phyloP scores from a whole-genome alignment of 2,888 invertebrate genomes.

The Acanthoscelides obtectus region DNA sequence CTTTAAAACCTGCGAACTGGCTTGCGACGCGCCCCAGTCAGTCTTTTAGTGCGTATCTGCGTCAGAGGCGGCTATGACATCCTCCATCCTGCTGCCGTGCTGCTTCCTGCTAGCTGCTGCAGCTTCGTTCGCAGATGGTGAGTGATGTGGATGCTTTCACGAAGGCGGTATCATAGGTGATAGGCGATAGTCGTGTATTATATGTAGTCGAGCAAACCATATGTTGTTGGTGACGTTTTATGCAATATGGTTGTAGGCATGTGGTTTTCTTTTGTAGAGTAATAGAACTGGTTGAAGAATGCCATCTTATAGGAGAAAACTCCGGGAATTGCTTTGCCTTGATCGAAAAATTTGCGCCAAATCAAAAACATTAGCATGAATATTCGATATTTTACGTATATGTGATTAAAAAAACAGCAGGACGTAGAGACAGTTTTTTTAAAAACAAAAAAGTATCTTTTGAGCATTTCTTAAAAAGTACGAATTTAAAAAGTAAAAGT shows the following conservation, averaged over 20 bases:
- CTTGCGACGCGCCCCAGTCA: not conserved
- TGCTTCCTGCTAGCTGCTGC: not conserved
- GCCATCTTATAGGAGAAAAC: too few relatives aligned
- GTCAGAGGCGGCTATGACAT: not conserved
- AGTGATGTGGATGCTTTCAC: not conserved
- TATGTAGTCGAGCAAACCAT: not conserved
- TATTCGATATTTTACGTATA: too few relatives aligned
- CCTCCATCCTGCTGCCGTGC: not conserved
- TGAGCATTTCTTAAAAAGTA: too few relatives aligned
- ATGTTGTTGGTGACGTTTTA: not conserved
- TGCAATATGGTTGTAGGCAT: not conserved
- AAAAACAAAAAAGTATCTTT: too few relatives aligned
- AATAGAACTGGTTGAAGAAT: too few relatives aligned
- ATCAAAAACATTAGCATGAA: too few relatives aligned
- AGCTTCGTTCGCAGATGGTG: not conserved
- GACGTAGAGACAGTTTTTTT: too few relatives aligned
- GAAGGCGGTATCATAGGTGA: not conserved
- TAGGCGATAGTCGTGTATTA: not conserved
- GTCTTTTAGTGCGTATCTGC: not conserved
- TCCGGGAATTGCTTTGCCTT: too few relatives aligned
- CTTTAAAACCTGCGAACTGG: not conserved
- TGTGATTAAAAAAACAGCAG: too few relatives aligned
- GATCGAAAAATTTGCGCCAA: too few relatives aligned
- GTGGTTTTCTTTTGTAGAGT: not conserved
- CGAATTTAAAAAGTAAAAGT: too few relatives aligned